Evolutionary conservation across 2,113 vertebrate species (phyloP).

Genomic region (Meleagris gallopavo): DNA sequence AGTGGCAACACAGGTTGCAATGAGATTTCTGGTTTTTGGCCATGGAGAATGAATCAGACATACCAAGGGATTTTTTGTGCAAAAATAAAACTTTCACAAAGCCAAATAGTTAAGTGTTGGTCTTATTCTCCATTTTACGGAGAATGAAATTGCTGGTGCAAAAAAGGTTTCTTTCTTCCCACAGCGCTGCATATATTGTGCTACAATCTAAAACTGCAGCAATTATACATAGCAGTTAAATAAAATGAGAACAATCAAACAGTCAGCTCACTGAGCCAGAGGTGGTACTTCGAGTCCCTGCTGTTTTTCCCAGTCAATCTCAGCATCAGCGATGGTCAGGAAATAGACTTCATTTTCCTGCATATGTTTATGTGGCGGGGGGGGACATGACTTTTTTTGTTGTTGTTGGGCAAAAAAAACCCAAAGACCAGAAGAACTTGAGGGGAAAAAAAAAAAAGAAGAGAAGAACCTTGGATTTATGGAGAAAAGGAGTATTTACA

Average conservation of each 20-base stretch:
- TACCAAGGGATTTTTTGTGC: neutral
- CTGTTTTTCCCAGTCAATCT: slow-evolving; percentile 45
- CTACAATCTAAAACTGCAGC: slow-evolving; percentile 24
- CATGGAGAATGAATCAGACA: neutral
- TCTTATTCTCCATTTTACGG: neutral
- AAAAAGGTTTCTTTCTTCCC: neutral
- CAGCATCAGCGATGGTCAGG: slow-evolving; percentile 37
- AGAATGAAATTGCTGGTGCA: slow-evolving; percentile 25
- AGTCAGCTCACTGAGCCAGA: slow-evolving; percentile 31
- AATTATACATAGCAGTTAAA: slow-evolving; percentile 58
- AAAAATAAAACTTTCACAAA: neutral
- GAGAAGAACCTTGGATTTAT: neutral
- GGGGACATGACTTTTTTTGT: neutral
- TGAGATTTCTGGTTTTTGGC: neutral
- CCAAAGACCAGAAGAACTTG: neutral
- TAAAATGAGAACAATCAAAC: slow-evolving; percentile 42
- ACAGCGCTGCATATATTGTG: neutral
- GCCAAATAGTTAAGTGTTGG: neutral
- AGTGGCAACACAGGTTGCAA: neutral
- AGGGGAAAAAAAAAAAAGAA: neutral
- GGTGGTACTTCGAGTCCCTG: slow-evolving; percentile 50
- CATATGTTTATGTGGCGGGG: neutral
- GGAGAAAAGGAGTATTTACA: neutral
- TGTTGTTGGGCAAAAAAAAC: neutral
- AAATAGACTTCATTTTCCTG: neutral